These are phyloP conservation scores for Saccostrea echinata DNA, from an alignment of 1,140 invertebrate species.

Conservation along the genomic window DNA sequence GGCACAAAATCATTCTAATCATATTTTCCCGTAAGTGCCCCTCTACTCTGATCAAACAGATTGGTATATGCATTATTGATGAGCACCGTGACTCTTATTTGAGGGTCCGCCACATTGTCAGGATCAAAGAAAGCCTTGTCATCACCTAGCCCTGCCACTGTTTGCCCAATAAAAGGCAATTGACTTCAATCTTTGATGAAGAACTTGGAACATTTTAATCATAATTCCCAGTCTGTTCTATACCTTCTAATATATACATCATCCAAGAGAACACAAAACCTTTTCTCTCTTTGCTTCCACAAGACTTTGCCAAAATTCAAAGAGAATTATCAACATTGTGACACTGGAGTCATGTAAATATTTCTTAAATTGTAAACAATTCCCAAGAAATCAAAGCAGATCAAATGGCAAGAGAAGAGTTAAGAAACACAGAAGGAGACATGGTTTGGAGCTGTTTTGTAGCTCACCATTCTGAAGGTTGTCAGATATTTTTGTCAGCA, in stretches of 20 bases:
- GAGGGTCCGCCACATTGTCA: constrained; percentile 14
- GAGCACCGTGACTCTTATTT: constrained; percentile 27
- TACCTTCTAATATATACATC: not conserved
- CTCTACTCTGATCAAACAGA: constrained; percentile 31
- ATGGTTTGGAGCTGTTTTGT: too few species aligned
- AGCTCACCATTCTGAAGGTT: too few species aligned
- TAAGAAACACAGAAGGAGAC: too few species aligned
- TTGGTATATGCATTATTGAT: constrained; percentile 37
- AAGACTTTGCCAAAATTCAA: constrained; percentile 13
- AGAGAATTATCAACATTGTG: not conserved
- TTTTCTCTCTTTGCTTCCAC: not conserved
- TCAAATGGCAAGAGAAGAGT: too few species aligned
- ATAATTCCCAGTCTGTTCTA: not conserved
- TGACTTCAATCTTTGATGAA: constrained; percentile 36
- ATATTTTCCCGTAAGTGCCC: constrained; percentile 25
- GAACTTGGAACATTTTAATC: constrained; percentile 26
- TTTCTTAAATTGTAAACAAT: not conserved
- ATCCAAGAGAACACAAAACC: constrained; percentile 1
- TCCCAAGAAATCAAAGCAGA: too few species aligned
- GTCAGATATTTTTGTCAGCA: too few species aligned
- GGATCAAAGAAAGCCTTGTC: constrained; percentile 27
- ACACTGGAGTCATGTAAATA: not conserved
- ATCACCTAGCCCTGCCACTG: constrained; percentile 9
- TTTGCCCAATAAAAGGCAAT: constrained; percentile 34
- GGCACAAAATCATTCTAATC: constrained; percentile 33